Base-by-base conservation (phyloP, 2,888 invertebrate genomes). In the Oegoconia quadripuncta region DNA sequence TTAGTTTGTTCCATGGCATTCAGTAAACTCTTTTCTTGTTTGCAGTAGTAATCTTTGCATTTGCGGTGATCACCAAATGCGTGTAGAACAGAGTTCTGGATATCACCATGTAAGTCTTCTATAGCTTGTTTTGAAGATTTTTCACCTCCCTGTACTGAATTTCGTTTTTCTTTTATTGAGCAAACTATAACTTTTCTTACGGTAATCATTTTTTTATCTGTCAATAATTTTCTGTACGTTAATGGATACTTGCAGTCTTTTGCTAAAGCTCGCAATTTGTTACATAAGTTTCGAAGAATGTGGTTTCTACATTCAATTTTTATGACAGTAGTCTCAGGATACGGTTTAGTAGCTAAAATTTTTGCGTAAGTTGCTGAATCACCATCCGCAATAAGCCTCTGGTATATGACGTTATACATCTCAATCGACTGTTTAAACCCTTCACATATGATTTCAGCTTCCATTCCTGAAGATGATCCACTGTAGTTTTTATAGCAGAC, bases 401-500 rank as follows among this genome's bases (percentile, higher is more conserved):
- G 28, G 28, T 50, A 52, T 8, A 52, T 48, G 1, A 51, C 1
- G 3, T 33, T 32, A 34, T 51, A 35, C 43, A 49, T 46, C 11
- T 28, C 29, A 9, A 51, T 23, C 2, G 46, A 51, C n/a, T 29
- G 1, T 36, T 51, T 46, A 14, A 51, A 52, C 0, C 48, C 51
- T 41, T 52, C 51, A 6, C 23, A 15, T n/a, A 55, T 39, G 23
- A 52, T 51, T 30, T 40, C 34, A 3, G 43, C 17, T 25, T 52
- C 51, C 53, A 53, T 52, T 12, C 29, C 25, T n/a, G 37, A 33
- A 12, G 45, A 52, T 9, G 41, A 18, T 6, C 47, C 47, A 4
- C 13, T 20, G 30, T 38, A 52, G 27, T 52, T 52, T 46, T 47
- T 52, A 28, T 22, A 49, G 22, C 52, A 52, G 25, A 20, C 18